phyloP scores from a whole-genome alignment of 2,113 vertebrate genomes.

The Hemibagrus wyckioides region DNA sequence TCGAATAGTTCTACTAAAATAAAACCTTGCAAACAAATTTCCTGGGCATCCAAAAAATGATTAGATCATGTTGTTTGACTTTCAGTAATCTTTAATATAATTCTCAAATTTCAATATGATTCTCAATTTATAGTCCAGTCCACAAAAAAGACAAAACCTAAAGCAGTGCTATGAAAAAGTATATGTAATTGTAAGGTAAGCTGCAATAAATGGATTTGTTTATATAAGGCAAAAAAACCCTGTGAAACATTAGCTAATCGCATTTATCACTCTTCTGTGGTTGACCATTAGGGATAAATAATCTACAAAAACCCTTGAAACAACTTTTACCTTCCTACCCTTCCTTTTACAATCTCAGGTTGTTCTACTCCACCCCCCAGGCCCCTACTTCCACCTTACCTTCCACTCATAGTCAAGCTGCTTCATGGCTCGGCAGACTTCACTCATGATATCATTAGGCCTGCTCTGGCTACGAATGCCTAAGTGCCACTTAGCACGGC shows the following conservation, averaged over 20 bases:
- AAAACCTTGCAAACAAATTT: neutral
- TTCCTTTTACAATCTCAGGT: neutral
- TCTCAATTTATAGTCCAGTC: neutral
- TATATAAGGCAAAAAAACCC: neutral
- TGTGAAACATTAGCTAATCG: neutral
- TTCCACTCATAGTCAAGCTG: slow-evolving; percentile 99
- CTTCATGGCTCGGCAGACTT: slow-evolving; percentile 97
- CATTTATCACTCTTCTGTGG: neutral
- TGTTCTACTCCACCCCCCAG: neutral
- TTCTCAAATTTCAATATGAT: too few species aligned
- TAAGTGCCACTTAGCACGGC: slow-evolving; percentile 96
- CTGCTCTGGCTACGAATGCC: slow-evolving; percentile 96
- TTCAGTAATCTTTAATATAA: neutral
- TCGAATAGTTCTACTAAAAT: neutral
- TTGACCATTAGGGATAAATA: neutral
- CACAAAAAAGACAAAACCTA: neutral
- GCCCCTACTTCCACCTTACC: slow-evolving; percentile 71
- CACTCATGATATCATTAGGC: slow-evolving; percentile 97
- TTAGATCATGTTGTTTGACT: neutral
- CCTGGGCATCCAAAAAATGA: neutral
- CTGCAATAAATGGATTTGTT: neutral
- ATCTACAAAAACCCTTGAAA: neutral
- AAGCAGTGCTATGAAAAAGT: neutral
- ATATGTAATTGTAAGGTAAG: neutral
- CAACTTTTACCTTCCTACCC: neutral